phyloP scores from a whole-genome alignment of 1,140 invertebrate genomes.

The Mamestra configurata region DNA sequence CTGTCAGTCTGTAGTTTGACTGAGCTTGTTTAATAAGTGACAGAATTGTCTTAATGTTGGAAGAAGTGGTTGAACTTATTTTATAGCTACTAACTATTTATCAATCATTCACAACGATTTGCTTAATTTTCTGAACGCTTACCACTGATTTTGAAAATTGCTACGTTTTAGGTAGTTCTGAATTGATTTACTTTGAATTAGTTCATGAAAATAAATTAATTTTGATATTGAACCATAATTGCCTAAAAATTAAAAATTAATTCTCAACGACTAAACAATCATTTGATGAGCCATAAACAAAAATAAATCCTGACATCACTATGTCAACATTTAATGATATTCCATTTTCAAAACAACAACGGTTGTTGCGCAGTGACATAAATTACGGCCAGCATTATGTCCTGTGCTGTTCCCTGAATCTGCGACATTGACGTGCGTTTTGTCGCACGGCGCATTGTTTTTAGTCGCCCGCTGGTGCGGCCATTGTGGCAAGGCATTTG shows the following conservation, averaged over 20 bases:
- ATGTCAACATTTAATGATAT: conserved; percentile 36
- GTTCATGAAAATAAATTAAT: too few species aligned
- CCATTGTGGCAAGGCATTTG: conserved; percentile 53
- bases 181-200: too few species aligned
- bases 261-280: neutral
- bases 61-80: neutral
- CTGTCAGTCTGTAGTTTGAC: neutral
- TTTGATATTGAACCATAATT: neutral
- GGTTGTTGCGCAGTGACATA: conserved; percentile 30
- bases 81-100: neutral
- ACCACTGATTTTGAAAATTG: too few species aligned
- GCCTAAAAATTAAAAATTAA: neutral
- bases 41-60: neutral
- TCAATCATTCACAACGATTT: too few species aligned
- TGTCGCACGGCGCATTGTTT: conserved; percentile 56
- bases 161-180: too few species aligned
- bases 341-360: conserved; percentile 54
- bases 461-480: conserved; percentile 50
- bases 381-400: conserved; percentile 22
- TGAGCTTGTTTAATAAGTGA: neutral
- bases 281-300: neutral
- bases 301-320: conserved; percentile 7
- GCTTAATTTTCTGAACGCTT: too few species aligned
- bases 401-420: conserved; percentile 61
- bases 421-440: conserved; percentile 46